phyloP scores from a whole-genome alignment of 2,888 invertebrate genomes.

The Lochmaea capreae region DNA sequence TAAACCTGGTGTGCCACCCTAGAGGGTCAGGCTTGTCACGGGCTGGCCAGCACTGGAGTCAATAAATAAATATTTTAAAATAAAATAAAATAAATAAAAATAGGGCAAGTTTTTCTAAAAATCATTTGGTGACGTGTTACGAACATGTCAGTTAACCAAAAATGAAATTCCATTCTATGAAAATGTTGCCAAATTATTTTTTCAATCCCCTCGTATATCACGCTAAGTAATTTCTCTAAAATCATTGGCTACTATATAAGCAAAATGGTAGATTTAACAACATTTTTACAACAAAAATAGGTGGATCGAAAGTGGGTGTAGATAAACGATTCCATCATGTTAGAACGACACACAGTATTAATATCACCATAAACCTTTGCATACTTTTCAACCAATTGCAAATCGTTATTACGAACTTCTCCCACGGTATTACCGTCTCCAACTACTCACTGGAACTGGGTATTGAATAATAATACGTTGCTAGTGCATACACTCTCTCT shows the following conservation, averaged over 20 bases:
- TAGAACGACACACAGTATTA: conserved; percentile 8
- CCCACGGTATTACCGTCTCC: conserved; percentile 5
- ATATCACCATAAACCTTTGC: conserved; percentile 20
- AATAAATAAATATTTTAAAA: too few relatives aligned
- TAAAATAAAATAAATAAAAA: too few relatives aligned
- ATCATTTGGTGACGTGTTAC: too few relatives aligned
- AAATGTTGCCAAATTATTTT: too few relatives aligned
- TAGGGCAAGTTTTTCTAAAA: too few relatives aligned
- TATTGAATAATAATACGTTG: neutral
- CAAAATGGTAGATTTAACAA: conserved; percentile 11
- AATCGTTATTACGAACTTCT: conserved; percentile 24
- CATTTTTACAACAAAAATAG: conserved; percentile 2
- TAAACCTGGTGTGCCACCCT: too few relatives aligned
- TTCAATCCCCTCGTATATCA: neutral
- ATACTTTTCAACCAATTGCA: conserved; percentile 31
- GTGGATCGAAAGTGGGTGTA: conserved; percentile 13
- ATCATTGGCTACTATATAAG: neutral
- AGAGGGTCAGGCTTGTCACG: too few relatives aligned
- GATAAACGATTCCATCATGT: conserved; percentile 6
- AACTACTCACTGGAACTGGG: conserved; percentile 5
- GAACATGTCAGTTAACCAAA: too few relatives aligned
- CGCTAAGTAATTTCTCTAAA: neutral
- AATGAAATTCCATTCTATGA: too few relatives aligned
- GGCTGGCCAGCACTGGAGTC: too few relatives aligned
- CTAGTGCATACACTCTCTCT: neutral